Percentiles rank a stretch among this genome's conserved stretches.
Evolutionary conservation across 2,888 invertebrate species (phyloP).

Genomic region (Machimus atricapillus): DNA sequence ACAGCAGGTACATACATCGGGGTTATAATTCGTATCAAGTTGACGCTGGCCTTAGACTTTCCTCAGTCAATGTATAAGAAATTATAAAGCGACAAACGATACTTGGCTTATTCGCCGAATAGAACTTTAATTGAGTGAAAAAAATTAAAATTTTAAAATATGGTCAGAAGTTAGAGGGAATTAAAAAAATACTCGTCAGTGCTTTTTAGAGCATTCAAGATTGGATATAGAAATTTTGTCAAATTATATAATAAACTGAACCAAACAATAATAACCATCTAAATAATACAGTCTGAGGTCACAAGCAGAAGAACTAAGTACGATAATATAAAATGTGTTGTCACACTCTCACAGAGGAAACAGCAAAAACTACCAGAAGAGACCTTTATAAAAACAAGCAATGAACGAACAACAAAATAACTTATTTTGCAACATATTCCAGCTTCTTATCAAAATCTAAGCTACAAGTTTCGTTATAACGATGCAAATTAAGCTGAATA

Average conservation of each 20-base stretch:
- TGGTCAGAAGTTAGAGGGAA: not conserved
- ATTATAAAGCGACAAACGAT: no score
- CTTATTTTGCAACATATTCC: conserved; percentile 46
- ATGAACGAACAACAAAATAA: conserved; percentile 34
- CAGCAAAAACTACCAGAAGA: not conserved
- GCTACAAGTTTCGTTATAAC: conserved; percentile 10
- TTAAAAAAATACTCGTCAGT: no score
- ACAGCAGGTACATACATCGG: not conserved
- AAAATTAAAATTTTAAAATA: not conserved
- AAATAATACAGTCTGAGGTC: not conserved
- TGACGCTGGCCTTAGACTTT: not conserved
- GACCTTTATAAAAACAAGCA: not conserved
- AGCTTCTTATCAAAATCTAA: conserved; percentile 47
- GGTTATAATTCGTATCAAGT: no score
- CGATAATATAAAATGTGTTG: not conserved
- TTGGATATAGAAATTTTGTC: no score
- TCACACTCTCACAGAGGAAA: not conserved
- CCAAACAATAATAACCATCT: no score
- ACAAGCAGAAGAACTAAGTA: not conserved
- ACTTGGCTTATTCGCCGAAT: no score
- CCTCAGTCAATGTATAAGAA: not conserved
- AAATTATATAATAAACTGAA: no score
- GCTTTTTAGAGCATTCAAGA: no score
- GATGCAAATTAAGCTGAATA: not conserved
- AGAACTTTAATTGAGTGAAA: not conserved